Base-by-base conservation (phyloP, 1,140 invertebrate species). In the Lordiphosa clarofinis region DNA sequence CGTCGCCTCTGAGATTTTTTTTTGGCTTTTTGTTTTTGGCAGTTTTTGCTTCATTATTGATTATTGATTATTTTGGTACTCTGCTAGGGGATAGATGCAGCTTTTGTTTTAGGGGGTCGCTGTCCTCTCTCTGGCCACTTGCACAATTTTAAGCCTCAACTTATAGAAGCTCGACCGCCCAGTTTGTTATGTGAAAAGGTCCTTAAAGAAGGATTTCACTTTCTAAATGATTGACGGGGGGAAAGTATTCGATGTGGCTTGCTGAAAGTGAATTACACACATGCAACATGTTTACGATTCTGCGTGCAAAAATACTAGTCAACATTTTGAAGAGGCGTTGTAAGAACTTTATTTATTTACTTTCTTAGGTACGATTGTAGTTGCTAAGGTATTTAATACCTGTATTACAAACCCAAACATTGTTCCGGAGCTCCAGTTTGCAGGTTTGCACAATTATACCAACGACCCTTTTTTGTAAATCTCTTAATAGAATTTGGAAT, bases 1-100 rank as follows among this genome's bases (percentile, higher is more conserved):
- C 49, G 56, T 42, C 47, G 47, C 35, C 50, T 71, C 56, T 54
- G 52, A 42, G 59, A 54, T 42, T 43, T 15, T 40, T 70, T 81
- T 84, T 76, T 74, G 15, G 64, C 66, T 81, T 84, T 76, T 71
- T 64, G 72, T 28, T 28, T 76, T 74, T 69, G 72, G 53, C 59
- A 47, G 60, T 62, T 59, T 57, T 72, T 42, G 63, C 50, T 66
- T 70, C 55, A 84, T 44, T 84, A 82, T 82, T 55, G 78, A 82
- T 82, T 82, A 82, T 82, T 84, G 78, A 82, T 82, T 82, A 8
- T 31, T 84, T 73, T 53, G 62, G 39, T 7, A 10, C 42, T 10
- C 19, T 44, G 35, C 33, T 24, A 9, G 42, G 50, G 43, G 21
- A 43, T n/a, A 15, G 12, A 33, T 48, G 36, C 37, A 35, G 21